A percentile compares a stretch with the other conserved stretches of the same genome.
Evolutionary conservation across 2,797 vertebrate genomes (phyloP).

Genomic region (Anolis apletophallus): DNA sequence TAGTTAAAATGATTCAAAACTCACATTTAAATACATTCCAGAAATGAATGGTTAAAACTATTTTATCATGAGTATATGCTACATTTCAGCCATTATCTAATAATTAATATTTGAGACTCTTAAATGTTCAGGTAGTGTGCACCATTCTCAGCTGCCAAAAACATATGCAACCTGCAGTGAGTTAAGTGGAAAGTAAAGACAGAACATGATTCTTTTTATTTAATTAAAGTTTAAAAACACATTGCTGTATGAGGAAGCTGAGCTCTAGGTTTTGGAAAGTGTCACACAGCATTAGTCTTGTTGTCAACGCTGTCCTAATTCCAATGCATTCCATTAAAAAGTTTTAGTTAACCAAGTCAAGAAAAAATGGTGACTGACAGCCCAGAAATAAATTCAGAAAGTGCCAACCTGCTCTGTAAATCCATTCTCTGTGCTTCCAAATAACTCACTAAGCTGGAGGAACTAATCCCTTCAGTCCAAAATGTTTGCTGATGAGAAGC

Average conservation of each 20-base stretch:
- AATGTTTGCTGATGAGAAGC: constrained; percentile 54
- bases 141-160: not conserved
- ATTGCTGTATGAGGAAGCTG: constrained; percentile 9
- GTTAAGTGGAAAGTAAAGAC: constrained; percentile 43
- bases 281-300: constrained; percentile 57
- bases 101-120: constrained; percentile 5
- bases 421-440: constrained; percentile 55
- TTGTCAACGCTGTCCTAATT: constrained; percentile 61
- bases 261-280: constrained; percentile 57
- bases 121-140: constrained; percentile 7
- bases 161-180: constrained; percentile 22
- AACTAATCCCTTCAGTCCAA: constrained; percentile 70
- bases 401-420: constrained; percentile 55
- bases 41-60: not conserved
- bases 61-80: not conserved
- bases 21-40: not conserved
- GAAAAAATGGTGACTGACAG: constrained; percentile 48
- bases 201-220: constrained; percentile 45
- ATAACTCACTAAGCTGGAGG: constrained; percentile 59
- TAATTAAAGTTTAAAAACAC: constrained; percentile 61
- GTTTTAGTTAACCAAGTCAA: constrained; percentile 57
- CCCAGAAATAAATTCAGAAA: constrained; percentile 41
- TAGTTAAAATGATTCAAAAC: not conserved
- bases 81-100: not conserved
- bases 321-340: constrained; percentile 61